phyloP scores from a whole-genome alignment of 2,797 vertebrate genomes.

The Sebastes trivittatus region DNA sequence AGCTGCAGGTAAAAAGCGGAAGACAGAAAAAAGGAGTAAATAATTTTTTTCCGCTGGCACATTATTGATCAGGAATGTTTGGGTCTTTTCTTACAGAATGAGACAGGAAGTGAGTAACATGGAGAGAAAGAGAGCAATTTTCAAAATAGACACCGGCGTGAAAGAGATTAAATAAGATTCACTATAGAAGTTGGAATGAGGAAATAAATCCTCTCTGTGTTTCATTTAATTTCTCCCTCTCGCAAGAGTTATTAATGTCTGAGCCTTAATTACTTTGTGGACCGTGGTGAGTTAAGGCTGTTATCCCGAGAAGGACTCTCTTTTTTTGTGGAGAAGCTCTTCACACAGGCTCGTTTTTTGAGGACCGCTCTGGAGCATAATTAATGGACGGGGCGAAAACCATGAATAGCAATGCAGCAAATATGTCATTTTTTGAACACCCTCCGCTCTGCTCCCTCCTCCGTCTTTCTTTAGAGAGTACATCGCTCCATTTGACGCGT shows the following conservation, averaged over 20 bases:
- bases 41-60: slow-evolving; percentile 14
- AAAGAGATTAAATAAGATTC: slow-evolving; percentile 54
- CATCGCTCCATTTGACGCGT: slow-evolving; percentile 28
- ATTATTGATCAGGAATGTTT: slow-evolving; percentile 62
- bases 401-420: slow-evolving; percentile 68
- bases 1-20: slow-evolving; percentile 21
- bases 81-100: slow-evolving; percentile 24
- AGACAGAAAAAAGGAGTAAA: slow-evolving; percentile 34
- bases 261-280: slow-evolving; percentile 70
- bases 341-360: slow-evolving; percentile 34
- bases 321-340: slow-evolving; percentile 46
- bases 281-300: slow-evolving; percentile 42
- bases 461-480: slow-evolving; percentile 39
- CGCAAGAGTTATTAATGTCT: slow-evolving; percentile 66
- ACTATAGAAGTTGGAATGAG: slow-evolving; percentile 32
- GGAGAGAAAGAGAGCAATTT: slow-evolving; percentile 10
- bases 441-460: slow-evolving; percentile 14
- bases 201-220: slow-evolving; percentile 66
- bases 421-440: slow-evolving; percentile 40
- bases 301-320: slow-evolving; percentile 48
- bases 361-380: slow-evolving; percentile 47
- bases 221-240: slow-evolving; percentile 62
- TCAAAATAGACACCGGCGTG: slow-evolving; percentile 34
- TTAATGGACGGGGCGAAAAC: slow-evolving; percentile 55
- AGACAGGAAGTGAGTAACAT: slow-evolving; percentile 33